These are phyloP conservation scores for Leptinotarsa peninsularis DNA, from an alignment of 2,888 invertebrate genomes.

Conservation along the genomic window DNA sequence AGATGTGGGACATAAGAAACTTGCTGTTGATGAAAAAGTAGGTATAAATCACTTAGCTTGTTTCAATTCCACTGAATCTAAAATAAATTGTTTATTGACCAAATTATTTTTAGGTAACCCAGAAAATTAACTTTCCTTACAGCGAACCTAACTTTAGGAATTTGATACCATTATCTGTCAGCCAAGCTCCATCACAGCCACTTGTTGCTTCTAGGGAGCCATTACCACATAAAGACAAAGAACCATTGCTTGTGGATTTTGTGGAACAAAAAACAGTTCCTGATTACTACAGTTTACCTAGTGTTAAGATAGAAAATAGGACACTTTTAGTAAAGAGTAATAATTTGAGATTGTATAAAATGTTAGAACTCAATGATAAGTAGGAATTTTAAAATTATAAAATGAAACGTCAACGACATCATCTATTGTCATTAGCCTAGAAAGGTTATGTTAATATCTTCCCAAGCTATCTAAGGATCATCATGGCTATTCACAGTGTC, in stretches of 20 bases:
- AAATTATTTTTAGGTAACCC: constrained; percentile 50
- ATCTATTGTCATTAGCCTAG: too few species aligned
- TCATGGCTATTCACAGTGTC: too few species aligned
- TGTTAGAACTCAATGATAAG: constrained; percentile 36
- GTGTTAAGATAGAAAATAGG: constrained; percentile 40
- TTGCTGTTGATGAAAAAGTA: constrained; percentile 55
- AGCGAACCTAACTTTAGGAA: constrained; percentile 54
- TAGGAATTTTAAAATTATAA: background rate
- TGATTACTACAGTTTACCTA: constrained; percentile 45
- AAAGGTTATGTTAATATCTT: too few species aligned
- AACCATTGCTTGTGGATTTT: constrained; percentile 51
- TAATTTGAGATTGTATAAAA: constrained; percentile 46
- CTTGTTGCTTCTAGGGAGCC: constrained; percentile 42
- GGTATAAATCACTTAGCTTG: background rate
- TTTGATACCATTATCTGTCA: constrained; percentile 52
- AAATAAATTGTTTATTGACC: background rate
- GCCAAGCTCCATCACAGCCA: constrained; percentile 40
- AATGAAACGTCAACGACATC: too few species aligned
- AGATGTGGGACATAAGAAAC: constrained; percentile 47
- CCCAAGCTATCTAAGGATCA: too few species aligned
- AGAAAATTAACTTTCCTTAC: constrained; percentile 55
- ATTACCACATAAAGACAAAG: constrained; percentile 51
- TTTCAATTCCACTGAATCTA: background rate
- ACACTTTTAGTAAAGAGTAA: constrained; percentile 27
- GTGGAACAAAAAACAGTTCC: constrained; percentile 37